Conservation (phyloP, 2,888 invertebrate species). For the Gymnoscelis rufifasciata region DNA sequence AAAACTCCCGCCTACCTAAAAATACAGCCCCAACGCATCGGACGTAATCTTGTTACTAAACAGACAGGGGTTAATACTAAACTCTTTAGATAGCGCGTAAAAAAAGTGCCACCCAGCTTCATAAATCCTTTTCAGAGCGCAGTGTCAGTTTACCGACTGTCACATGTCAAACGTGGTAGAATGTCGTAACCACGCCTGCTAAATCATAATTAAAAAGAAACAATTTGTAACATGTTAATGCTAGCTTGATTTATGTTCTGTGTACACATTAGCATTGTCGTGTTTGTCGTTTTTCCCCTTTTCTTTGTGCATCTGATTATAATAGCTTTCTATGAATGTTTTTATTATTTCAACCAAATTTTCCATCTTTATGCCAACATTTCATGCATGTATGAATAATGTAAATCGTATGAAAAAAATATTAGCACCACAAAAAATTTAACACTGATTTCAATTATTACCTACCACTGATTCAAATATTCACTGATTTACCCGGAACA, state of each 20-base stretch:
- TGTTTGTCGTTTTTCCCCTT: neutral
- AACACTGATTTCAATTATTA: too few species aligned
- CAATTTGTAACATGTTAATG: neutral
- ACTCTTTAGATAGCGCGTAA: slow-evolving; percentile 19
- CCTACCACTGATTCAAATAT: too few species aligned
- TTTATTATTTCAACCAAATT: too few species aligned
- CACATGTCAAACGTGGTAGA: slow-evolving; percentile 17
- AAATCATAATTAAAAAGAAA: slow-evolving; percentile 12
- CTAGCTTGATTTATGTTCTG: neutral
- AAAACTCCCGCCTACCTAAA: slow-evolving; percentile 1
- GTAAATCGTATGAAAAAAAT: too few species aligned
- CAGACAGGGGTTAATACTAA: slow-evolving; percentile 23
- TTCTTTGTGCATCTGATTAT: neutral
- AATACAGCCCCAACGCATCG: too few species aligned
- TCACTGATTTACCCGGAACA: too few species aligned
- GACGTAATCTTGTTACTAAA: slow-evolving; percentile 23
- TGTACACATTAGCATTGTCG: neutral
- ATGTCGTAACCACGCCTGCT: slow-evolving; percentile 14
- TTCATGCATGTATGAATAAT: too few species aligned
- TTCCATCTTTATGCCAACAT: too few species aligned
- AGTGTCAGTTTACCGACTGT: slow-evolving; percentile 22
- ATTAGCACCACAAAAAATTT: too few species aligned
- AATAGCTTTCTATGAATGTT: too few species aligned
- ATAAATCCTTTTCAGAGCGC: slow-evolving; percentile 20
- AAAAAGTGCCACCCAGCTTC: slow-evolving; percentile 21